Conservation (phyloP, 2,113 vertebrate genomes). For the Rhynchomys soricoides region DNA sequence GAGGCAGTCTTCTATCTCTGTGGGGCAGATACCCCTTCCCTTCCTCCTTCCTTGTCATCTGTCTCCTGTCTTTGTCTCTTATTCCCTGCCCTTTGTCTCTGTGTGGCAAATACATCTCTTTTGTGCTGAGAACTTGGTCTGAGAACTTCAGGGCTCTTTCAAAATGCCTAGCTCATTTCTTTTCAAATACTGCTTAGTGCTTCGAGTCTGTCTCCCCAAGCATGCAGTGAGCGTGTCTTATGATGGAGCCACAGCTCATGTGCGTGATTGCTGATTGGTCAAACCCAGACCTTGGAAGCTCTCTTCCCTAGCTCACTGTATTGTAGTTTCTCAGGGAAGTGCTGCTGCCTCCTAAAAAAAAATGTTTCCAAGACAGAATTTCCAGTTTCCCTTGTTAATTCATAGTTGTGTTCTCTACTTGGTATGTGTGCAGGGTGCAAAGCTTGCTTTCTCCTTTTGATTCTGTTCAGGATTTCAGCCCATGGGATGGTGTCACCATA, state of each 20-base stretch:
- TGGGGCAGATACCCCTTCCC: neutral
- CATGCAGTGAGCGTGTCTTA: neutral
- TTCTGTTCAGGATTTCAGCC: neutral
- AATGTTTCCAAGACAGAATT: slow-evolving; percentile 50
- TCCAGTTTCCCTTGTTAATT: slow-evolving; percentile 18
- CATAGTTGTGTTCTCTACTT: neutral
- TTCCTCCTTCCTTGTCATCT: neutral
- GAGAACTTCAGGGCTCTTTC: neutral
- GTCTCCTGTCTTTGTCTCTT: neutral
- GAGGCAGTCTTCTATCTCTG: neutral
- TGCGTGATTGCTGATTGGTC: neutral
- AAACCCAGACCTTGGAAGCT: neutral
- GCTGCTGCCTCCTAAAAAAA: slow-evolving; percentile 19
- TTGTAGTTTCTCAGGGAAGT: neutral
- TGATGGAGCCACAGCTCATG: neutral
- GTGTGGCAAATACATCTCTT: neutral
- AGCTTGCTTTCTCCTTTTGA: neutral
- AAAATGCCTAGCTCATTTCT: neutral
- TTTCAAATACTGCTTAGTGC: neutral
- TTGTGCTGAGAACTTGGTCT: neutral
- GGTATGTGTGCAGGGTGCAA: neutral
- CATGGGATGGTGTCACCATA: neutral
- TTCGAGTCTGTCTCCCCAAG: neutral
- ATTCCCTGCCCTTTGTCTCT: neutral
- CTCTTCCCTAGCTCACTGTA: neutral